Conservation (phyloP, 2,113 vertebrate species). For the Hyla sarda region DNA sequence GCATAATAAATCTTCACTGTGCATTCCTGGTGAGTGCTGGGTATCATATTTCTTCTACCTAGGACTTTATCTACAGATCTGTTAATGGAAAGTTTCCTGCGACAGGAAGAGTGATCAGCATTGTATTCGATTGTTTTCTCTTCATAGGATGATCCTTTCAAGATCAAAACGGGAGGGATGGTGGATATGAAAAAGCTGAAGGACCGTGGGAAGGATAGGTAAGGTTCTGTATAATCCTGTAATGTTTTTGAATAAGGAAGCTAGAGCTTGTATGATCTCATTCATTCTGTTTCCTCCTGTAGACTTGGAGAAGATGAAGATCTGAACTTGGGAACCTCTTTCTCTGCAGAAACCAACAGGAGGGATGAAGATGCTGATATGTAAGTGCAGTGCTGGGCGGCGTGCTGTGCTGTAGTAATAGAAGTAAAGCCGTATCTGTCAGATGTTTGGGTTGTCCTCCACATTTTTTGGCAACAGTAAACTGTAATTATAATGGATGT, state of each 20-base stretch:
- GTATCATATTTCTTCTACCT: no score
- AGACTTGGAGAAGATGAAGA: slow-evolving; percentile 94
- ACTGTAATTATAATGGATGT: not conserved
- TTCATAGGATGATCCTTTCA: slow-evolving; percentile 91
- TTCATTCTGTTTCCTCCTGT: not conserved
- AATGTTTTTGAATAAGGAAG: not conserved
- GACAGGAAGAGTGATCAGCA: not conserved
- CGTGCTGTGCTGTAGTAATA: not conserved
- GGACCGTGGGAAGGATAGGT: slow-evolving; percentile 91
- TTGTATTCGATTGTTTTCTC: not conserved
- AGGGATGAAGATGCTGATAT: slow-evolving; percentile 98
- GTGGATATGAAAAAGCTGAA: slow-evolving; percentile 98
- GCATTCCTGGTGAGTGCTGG: no score
- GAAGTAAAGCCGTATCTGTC: no score
- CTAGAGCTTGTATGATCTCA: not conserved
- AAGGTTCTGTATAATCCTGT: slow-evolving; percentile 54
- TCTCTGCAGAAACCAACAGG: slow-evolving; percentile 97
- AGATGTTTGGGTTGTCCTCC: no score
- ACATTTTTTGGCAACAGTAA: no score
- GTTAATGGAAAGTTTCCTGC: no score
- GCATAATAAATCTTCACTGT: no score
- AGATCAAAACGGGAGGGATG: slow-evolving; percentile 93
- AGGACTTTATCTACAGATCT: no score
- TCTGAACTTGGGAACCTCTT: slow-evolving; percentile 93
- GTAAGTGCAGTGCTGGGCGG: slow-evolving; percentile 71